phyloP scores from a whole-genome alignment of 2,888 invertebrate genomes.

The Eubasilissa splendida region DNA sequence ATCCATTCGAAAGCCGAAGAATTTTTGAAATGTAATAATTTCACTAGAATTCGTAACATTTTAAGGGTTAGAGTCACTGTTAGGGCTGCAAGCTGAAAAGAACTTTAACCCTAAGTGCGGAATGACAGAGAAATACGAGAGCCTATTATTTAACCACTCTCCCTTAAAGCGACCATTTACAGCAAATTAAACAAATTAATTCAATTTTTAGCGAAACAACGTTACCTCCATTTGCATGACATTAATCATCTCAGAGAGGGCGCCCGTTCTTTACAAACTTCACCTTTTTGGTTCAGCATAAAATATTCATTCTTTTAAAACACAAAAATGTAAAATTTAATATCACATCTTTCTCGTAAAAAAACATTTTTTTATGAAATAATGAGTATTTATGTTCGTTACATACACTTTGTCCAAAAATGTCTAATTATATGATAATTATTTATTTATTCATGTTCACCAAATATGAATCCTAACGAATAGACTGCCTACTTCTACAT shows the following conservation, averaged over 20 bases:
- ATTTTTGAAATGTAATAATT: no score
- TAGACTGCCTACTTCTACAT: no score
- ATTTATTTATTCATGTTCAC: no score
- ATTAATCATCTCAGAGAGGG: constrained; percentile 21
- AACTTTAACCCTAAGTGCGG: constrained; percentile 1
- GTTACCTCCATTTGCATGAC: constrained; percentile 32
- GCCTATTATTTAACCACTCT: constrained; percentile 37
- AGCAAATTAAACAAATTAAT: constrained; percentile 54
- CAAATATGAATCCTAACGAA: no score
- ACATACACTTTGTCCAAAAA: no score
- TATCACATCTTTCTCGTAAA: constrained; percentile 12
- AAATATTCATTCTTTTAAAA: constrained; percentile 31
- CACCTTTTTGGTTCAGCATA: constrained; percentile 3
- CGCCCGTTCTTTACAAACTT: constrained; percentile 9
- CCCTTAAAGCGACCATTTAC: constrained; percentile 49
- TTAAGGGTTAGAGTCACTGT: background rate
- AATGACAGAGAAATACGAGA: constrained; percentile 31
- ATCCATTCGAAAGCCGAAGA: no score
- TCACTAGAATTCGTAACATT: no score
- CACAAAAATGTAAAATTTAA: background rate
- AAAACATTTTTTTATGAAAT: background rate
- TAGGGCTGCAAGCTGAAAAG: background rate
- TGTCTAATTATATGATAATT: no score
- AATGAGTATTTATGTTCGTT: no score
- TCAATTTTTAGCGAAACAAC: constrained; percentile 49